Evolutionary conservation across 2,888 invertebrate genomes (phyloP).

Genomic region (Ametastegia equiseti): DNA sequence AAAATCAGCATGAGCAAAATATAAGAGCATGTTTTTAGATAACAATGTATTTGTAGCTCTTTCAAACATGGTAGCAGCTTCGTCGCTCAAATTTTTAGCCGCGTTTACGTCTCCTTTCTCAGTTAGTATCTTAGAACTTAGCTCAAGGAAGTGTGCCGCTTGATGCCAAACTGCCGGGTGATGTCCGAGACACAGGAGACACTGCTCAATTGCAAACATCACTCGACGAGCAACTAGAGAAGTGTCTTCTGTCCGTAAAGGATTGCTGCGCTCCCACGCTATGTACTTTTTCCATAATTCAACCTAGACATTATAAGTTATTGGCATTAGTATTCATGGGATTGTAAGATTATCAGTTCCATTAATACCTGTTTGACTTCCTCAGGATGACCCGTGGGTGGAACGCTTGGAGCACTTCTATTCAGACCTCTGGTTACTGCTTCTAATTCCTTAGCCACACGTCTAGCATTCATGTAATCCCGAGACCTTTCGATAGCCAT

Average conservation of each 20-base stretch:
- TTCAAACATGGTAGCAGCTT: conserved; percentile 96
- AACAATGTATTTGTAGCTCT: conserved; percentile 93
- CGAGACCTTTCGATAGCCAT: conserved; percentile 98
- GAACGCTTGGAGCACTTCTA: conserved; percentile 96
- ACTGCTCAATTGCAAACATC: conserved; percentile 99
- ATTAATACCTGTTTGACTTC: conserved; percentile 91
- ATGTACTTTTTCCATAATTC: conserved; percentile 99
- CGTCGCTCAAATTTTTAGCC: conserved; percentile 94
- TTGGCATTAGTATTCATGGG: background rate
- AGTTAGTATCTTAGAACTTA: conserved; percentile 93
- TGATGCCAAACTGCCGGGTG: conserved; percentile 99
- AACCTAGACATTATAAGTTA: conserved; percentile 80
- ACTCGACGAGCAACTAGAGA: conserved; percentile 95
- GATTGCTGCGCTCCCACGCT: conserved; percentile 97
- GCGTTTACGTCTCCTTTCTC: conserved; percentile 98
- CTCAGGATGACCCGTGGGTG: conserved; percentile 94
- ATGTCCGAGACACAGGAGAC: conserved; percentile 96
- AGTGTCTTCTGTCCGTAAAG: conserved; percentile 96
- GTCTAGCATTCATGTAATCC: conserved; percentile 98
- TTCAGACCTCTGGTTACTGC: conserved; percentile 96
- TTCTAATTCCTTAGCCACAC: conserved; percentile 98
- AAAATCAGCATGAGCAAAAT: conserved; percentile 99
- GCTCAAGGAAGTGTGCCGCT: conserved; percentile 97
- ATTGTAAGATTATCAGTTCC: background rate
- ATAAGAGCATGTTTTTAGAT: conserved; percentile 93